phyloP scores from a whole-genome alignment of 2,797 vertebrate genomes.

The Lophotriccus pileatus region DNA sequence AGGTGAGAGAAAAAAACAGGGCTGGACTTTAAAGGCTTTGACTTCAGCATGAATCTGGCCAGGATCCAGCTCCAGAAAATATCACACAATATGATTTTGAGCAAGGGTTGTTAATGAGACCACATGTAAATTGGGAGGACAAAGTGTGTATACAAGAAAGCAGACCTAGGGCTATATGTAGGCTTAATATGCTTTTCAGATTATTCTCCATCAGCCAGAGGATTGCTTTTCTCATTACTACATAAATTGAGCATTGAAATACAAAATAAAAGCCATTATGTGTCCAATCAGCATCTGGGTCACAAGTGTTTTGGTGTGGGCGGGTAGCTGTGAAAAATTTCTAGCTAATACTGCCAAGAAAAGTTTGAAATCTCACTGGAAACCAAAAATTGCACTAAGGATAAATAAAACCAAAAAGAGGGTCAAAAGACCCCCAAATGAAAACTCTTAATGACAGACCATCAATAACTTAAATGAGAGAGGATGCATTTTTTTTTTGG shows the following conservation, averaged over 20 bases:
- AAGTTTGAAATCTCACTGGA: neutral
- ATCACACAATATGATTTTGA: neutral
- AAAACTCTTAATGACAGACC: neutral
- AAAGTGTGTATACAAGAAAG: neutral
- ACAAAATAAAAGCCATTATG: neutral
- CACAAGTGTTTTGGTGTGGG: neutral
- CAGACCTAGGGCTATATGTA: neutral
- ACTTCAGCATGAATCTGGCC: neutral
- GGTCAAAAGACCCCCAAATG: neutral
- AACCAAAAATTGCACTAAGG: neutral
- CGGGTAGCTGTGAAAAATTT: neutral
- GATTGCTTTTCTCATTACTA: neutral
- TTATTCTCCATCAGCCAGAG: neutral
- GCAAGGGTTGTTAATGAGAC: neutral
- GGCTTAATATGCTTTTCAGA: neutral
- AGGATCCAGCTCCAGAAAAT: neutral
- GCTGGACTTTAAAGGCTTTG: neutral
- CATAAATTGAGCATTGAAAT: neutral
- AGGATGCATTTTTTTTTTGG: neutral
- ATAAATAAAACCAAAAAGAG: neutral
- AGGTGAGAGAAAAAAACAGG: neutral
- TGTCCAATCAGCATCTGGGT: neutral
- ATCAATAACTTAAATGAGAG: neutral
- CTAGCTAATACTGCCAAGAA: neutral
- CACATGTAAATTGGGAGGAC: neutral